A percentile compares a stretch with the other conserved stretches of the same genome.
Evolutionary conservation across 2,113 vertebrate species (phyloP).

Genomic region (Macrotus californicus): DNA sequence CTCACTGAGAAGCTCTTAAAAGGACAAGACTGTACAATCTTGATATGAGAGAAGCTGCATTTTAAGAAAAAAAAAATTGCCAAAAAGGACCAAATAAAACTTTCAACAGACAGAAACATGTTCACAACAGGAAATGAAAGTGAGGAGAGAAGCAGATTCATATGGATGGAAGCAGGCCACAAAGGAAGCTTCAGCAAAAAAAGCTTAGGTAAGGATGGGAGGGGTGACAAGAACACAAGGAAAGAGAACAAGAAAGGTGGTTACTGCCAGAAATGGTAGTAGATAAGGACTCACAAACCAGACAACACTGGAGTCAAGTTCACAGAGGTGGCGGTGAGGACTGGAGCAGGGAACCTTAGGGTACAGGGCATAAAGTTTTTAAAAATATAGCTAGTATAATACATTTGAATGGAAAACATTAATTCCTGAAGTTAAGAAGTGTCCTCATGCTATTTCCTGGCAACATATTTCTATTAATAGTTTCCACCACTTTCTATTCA

Average conservation of each 20-base stretch:
- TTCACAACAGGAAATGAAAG: conserved; percentile 6
- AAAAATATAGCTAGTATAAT: neutral
- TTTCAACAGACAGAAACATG: neutral
- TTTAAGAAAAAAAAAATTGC: neutral
- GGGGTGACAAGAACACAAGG: neutral
- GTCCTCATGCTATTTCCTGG: neutral
- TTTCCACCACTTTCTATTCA: neutral
- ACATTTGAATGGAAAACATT: conserved; percentile 10
- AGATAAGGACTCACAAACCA: neutral
- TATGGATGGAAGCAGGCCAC: neutral
- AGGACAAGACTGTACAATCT: neutral
- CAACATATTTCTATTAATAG: neutral
- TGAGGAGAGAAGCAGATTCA: neutral
- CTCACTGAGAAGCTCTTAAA: neutral
- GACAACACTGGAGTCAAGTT: neutral
- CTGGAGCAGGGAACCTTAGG: neutral
- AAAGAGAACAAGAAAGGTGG: neutral
- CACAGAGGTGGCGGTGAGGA: neutral
- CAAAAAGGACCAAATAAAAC: neutral
- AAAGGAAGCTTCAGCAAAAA: neutral
- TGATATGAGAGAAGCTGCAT: neutral
- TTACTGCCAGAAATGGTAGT: neutral
- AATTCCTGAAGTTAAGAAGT: neutral
- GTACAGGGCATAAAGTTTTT: neutral
- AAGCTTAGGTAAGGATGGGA: neutral